Evolutionary conservation across 2,888 invertebrate species (phyloP).

Genomic region (Ptilodon capucinus): DNA sequence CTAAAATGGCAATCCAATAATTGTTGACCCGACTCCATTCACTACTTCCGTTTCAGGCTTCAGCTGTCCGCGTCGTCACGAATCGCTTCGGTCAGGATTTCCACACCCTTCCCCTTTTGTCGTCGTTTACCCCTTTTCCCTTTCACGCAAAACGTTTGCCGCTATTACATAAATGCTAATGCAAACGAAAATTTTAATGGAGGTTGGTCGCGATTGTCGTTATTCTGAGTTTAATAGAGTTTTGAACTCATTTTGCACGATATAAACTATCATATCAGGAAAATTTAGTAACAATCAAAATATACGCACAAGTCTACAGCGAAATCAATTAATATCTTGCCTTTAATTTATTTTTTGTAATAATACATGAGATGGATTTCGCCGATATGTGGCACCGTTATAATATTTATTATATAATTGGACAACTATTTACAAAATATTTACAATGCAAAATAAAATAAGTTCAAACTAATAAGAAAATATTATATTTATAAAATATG

Average conservation of each 20-base stretch:
- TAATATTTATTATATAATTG: too few relatives aligned
- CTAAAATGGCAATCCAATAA: slow-evolving; percentile 23
- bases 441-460: too few relatives aligned
- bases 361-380: too few relatives aligned
- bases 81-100: slow-evolving; percentile 21
- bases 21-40: slow-evolving; percentile 11
- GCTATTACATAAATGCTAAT: slow-evolving; percentile 13
- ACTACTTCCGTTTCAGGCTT: slow-evolving; percentile 15
- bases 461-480: too few relatives aligned
- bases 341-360: too few relatives aligned
- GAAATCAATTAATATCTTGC: too few relatives aligned
- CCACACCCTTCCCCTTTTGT: slow-evolving; percentile 18
- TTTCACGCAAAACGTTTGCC: slow-evolving; percentile 17
- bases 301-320: too few relatives aligned
- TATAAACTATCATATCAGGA: too few relatives aligned
- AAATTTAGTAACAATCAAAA: too few relatives aligned
- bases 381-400: too few relatives aligned
- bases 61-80: background rate
- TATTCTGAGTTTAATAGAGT: slow-evolving; percentile 6
- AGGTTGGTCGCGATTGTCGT: slow-evolving; percentile 5
- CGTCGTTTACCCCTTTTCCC: slow-evolving; percentile 15
- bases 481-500: too few relatives aligned
- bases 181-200: slow-evolving; percentile 14
- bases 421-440: too few relatives aligned
- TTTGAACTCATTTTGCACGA: background rate